A percentile compares a stretch with the other conserved stretches of the same genome.
phyloP scores from a whole-genome alignment of 2,797 vertebrate genomes.

The Malurus leucopterus region DNA sequence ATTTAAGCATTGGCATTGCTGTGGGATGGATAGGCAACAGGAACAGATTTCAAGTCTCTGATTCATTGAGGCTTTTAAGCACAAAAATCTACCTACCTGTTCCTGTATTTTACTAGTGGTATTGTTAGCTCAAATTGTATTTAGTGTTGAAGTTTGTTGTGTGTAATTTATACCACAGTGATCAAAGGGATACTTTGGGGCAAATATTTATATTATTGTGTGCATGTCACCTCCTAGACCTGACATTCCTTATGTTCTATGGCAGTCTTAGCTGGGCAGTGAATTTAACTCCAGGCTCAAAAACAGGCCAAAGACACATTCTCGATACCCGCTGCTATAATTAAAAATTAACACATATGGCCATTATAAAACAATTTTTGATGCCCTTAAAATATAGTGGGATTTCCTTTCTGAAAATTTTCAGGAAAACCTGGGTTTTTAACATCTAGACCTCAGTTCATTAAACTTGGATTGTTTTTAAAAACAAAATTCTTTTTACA shows the following conservation, averaged over 20 bases:
- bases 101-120: background rate
- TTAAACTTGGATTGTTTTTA: constrained; percentile 7
- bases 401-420: background rate
- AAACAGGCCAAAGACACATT: background rate
- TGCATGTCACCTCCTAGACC: background rate
- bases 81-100: background rate
- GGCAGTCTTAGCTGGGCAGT: background rate
- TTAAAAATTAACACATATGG: background rate
- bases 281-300: background rate
- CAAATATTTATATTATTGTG: background rate
- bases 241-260: background rate
- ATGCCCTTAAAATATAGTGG: background rate
- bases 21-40: background rate
- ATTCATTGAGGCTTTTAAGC: background rate
- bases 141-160: background rate
- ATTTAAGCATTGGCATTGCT: background rate
- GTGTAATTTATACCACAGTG: background rate
- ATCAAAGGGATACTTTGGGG: background rate
- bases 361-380: background rate
- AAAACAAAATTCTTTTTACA: background rate
- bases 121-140: background rate
- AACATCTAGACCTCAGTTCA: background rate
- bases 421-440: background rate
- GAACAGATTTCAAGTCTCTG: background rate
- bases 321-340: background rate